A percentile compares a stretch with the other conserved stretches of the same genome.
These are phyloP conservation scores for Proctacanthus coquilletti DNA, from an alignment of 1,140 invertebrate genomes.

Conservation along the genomic window DNA sequence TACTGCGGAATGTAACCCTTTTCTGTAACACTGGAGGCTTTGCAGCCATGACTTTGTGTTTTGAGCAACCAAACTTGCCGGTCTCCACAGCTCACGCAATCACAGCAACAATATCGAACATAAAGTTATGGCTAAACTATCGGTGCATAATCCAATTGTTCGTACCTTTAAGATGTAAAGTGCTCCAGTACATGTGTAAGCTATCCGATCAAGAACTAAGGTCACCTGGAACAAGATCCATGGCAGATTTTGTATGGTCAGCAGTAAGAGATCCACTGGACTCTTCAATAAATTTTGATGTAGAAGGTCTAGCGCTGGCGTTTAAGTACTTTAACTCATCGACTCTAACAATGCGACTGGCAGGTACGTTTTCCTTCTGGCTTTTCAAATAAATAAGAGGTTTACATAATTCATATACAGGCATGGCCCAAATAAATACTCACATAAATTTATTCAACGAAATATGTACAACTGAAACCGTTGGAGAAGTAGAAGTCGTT, in stretches of 20 bases:
- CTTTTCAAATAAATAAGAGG: not conserved
- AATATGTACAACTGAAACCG: constrained; percentile 69
- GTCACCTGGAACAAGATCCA: constrained; percentile 69
- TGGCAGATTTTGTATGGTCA: constrained; percentile 91
- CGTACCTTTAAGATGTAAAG: constrained; percentile 66
- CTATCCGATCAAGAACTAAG: constrained; percentile 80
- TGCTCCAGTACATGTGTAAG: constrained; percentile 85
- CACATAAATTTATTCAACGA: constrained; percentile 85
- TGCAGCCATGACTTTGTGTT: constrained; percentile 67
- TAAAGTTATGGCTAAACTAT: constrained; percentile 89
- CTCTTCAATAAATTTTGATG: constrained; percentile 70
- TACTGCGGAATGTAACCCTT: constrained; percentile 75
- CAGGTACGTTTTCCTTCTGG: constrained; percentile 33
- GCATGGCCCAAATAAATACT: constrained; percentile 87
- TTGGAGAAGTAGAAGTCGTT: constrained; percentile 66
- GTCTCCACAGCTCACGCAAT: constrained; percentile 79
- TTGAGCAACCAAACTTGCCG: constrained; percentile 66
- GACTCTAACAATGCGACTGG: constrained; percentile 80
- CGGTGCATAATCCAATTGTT: constrained; percentile 75
- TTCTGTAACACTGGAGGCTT: constrained; percentile 84
- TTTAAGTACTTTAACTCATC: constrained; percentile 91
- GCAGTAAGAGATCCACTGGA: constrained; percentile 84
- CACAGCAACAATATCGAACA: constrained; percentile 77
- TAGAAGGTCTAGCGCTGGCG: constrained; percentile 75
- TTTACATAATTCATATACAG: constrained; percentile 16